Conservation (phyloP, 2,888 invertebrate species). For the Rhingia rostrata region DNA sequence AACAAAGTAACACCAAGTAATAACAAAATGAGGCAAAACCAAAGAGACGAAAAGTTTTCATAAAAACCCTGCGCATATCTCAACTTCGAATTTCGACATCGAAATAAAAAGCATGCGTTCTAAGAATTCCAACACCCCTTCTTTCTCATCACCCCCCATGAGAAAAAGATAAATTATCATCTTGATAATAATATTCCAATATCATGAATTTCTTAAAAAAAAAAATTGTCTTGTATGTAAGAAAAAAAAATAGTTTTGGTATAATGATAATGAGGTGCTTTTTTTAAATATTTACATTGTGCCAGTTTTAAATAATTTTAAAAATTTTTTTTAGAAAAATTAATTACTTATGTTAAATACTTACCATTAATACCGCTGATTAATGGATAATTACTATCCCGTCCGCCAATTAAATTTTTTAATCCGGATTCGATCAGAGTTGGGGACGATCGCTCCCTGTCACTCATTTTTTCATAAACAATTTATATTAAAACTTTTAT, state of each 20-base stretch:
- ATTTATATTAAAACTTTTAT: slow-evolving; percentile 79
- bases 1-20: slow-evolving; percentile 12
- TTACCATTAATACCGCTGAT: slow-evolving; percentile 89
- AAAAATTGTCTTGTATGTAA: neutral
- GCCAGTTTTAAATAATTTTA: slow-evolving; percentile 8
- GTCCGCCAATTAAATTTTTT: slow-evolving; percentile 91
- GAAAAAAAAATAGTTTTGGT: slow-evolving; percentile 6
- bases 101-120: slow-evolving; percentile 67
- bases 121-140: slow-evolving; percentile 23
- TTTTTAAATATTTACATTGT: slow-evolving; percentile 22
- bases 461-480: slow-evolving; percentile 88
- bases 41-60: slow-evolving; percentile 28
- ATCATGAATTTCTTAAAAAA: slow-evolving; percentile 12
- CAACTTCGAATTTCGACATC: slow-evolving; percentile 59
- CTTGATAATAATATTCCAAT: slow-evolving; percentile 55
- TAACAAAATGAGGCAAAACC: slow-evolving; percentile 10
- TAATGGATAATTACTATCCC: slow-evolving; percentile 91
- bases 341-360: slow-evolving; percentile 73
- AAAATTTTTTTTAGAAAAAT: neutral
- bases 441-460: slow-evolving; percentile 94
- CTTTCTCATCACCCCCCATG: neutral
- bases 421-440: slow-evolving; percentile 93
- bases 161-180: slow-evolving; percentile 54
- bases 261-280: slow-evolving; percentile 70
- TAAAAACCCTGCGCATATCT: slow-evolving; percentile 55